Evolutionary conservation across 1,140 invertebrate species (phyloP).

Genomic region (Bombus waltoni): DNA sequence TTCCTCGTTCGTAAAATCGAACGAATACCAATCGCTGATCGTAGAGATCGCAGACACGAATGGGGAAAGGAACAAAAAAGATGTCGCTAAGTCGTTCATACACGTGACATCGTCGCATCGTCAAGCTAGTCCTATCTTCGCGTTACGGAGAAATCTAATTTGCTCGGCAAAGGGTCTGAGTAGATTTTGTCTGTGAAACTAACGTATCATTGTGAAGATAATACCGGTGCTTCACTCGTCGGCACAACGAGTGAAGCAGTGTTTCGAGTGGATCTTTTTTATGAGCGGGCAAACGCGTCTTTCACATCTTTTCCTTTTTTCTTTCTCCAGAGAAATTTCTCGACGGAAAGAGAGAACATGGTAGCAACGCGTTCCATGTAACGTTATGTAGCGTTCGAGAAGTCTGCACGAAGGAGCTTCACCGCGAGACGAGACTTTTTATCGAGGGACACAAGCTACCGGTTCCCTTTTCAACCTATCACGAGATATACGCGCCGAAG

Average conservation of each 20-base stretch:
- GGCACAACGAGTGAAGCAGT: background rate
- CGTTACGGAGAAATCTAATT: conserved; percentile 1
- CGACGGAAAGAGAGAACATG: conserved; percentile 12
- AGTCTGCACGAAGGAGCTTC: conserved; percentile 5
- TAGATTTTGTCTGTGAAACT: background rate
- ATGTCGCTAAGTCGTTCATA: background rate
- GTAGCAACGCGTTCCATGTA: conserved; percentile 22
- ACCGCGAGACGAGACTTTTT: conserved; percentile 45
- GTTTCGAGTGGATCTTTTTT: conserved; percentile 12
- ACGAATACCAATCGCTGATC: background rate
- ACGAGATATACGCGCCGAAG: background rate
- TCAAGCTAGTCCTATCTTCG: background rate
- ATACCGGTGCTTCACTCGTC: background rate
- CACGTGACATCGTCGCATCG: background rate
- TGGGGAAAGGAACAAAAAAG: too few relatives aligned
- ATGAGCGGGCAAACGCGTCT: background rate
- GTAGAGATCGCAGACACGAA: background rate
- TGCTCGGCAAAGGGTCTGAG: background rate
- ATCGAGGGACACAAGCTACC: conserved; percentile 23
- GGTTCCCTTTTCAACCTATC: conserved; percentile 30
- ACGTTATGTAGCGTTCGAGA: conserved; percentile 12
- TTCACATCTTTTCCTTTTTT: background rate
- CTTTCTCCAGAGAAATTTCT: conserved; percentile 17
- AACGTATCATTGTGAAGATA: conserved; percentile 29
- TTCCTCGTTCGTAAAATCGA: background rate